Base-by-base conservation (phyloP, 2,888 invertebrate genomes). In the Eilema caniola region DNA sequence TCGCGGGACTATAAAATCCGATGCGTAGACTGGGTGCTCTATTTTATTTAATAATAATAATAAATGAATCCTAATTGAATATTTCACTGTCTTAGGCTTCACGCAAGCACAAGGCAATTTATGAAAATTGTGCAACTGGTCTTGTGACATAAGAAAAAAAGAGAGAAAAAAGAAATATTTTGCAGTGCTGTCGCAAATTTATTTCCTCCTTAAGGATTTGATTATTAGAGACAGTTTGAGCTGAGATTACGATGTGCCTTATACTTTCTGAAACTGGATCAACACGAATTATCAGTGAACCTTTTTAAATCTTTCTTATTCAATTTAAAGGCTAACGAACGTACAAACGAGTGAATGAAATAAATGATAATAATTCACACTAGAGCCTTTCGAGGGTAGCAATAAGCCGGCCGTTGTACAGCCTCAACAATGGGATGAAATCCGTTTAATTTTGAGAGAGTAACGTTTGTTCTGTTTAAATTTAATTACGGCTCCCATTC, bases 401-500 rank as follows among this genome's bases (percentile, higher is more conserved):
- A 41, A 25, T 67, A 69, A 76, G 69, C 74, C 62, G 56, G 60
- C 62, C 14, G 47, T 61, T 74, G 72, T 65, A 16, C 31, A 73
- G 63, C 78, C 80, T 71, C 66, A 73, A 74, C 73, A 77, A 68
- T 72, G 69, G 57, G 65, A 72, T 63, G 68, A 76, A 80, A 78
- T 75, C 64, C 68, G 67, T 84, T 83, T 78, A 79, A 83, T 82
- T 80, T 74, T 65, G 66, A 67, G 74, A 79, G 75, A 77, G 71
- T 74, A 80, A 63, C 60, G 66, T 73, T 73, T 69, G 66, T 77
- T 65, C 75, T 76, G 77, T 83, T 84, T 79, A 71, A 83, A 84
- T 85, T 84, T 82, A 82, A 84, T 83, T 78, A 82, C 76, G 69
- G 53, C 68, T 61, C 65, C 67, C 76, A 79, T 78, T 80, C 75